Evolutionary conservation across 2,113 vertebrate species (phyloP), one percentile per base, ranked within the genome.

Genomic region (Datnioides undecimradiatus): DNA sequence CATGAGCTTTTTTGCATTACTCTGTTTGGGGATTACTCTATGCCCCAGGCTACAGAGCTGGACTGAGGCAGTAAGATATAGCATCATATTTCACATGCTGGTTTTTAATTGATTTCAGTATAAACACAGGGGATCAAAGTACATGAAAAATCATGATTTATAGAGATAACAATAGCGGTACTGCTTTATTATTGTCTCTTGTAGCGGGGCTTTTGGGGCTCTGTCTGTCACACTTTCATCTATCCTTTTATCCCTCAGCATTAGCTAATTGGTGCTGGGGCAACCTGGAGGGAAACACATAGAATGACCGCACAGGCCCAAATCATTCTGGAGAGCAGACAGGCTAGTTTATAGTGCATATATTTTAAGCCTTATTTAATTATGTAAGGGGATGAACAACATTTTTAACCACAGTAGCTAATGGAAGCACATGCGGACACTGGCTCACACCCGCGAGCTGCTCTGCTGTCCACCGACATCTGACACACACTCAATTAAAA

Each of bases 11-110:
- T 78, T 63, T 64, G 62, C 40, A 58, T 27, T 52, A 58, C 60
- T 72, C 46, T 70, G 80, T 65, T 62, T 21, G 27, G 80, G 68
- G 85, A 89, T 86, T 80, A 88, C 51, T 62, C 14, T 27, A 17
- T 45, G 17, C 51, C 55, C 52, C 48, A 70, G 49, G 51, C 58
- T 45, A 16, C 31, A 64, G 65, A 84, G 68, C 36, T 40, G 67
- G 63, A 79, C 62, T 4, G 51, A 59, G 62, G 43, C 71, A 60
- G 63, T 8, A 3, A 8, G 60, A 66, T 55, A 73, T 16, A 41
- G 62, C 57, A 64, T 89, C 73, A 66, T 63, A 79, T 90, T 85
- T 86, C 89, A 87, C 73, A 63, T 68, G 41, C 59, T 80, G 73
- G 57, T 49, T 80, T 76, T 58, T 76, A 88, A 87, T 71, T 36